Base-by-base conservation (phyloP, 2,797 vertebrate genomes). In the Fringilla coelebs region DNA sequence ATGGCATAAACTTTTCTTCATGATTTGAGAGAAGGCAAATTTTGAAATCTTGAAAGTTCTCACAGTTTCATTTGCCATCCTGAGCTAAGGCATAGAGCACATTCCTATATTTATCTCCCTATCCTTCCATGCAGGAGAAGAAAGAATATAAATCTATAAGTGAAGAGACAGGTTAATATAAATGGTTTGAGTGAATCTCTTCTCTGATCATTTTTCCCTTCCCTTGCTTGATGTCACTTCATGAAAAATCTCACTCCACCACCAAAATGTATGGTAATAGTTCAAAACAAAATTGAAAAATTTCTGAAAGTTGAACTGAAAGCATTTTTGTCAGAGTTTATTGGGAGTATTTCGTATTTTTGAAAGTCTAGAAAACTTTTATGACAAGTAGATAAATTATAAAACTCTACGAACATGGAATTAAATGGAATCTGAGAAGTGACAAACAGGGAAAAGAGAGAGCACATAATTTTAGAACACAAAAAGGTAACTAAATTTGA, bases 401-500 rank as follows among this genome's bases (percentile, higher is more conserved):
- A 68, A 95, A 97, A 96, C 96, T 95, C 80, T 96, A 95, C 87
- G 96, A 98, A 97, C 87, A 12, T 91, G 96, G 96, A 97, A 98
- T 98, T 98, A 98, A 98, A 98, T 97, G 97, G 97, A 97, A 97
- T 94, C 97, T 96, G 95, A 97, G 96, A 96, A 97, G 96, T 98
- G 98, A 98, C 98, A 98, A 98, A 98, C 98, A 97, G 97, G 96
- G 94, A 91, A 89, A 96, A 96, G 96, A 84, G 93, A 97, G 97
- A 98, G 97, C 97, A 93, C 98, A 95, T 97, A 98, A 98, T 98
- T 98, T 98, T 98, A 98, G 97, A 97, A 98, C 97, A 97, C 96
- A 97, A 96, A 96, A 97, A 97, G 96, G 97, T 97, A 98, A 97
- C 97, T 97, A 98, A 98, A 98, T 98, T 98, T 98, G 97, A 98